phyloP scores from a whole-genome alignment of 2,888 invertebrate genomes.

The Plagiodera versicolora region DNA sequence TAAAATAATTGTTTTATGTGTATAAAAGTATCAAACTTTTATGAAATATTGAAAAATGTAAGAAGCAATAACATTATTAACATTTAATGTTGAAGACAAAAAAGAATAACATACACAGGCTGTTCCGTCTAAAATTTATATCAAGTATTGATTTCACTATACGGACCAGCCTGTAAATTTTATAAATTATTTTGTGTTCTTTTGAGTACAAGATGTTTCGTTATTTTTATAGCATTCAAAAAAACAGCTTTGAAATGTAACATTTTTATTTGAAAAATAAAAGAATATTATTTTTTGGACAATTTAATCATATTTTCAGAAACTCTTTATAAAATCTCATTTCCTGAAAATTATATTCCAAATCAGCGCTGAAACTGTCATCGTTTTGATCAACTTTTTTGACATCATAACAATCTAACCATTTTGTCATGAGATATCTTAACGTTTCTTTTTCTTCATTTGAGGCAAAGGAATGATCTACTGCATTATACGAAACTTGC shows the following conservation, averaged over 20 bases:
- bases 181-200: constrained; percentile 13
- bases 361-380: neutral
- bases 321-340: neutral
- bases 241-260: constrained; percentile 23
- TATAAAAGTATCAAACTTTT: neutral
- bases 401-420: neutral
- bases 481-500: constrained; percentile 59
- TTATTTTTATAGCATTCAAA: constrained; percentile 24
- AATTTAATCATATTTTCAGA: neutral
- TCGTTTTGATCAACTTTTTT: neutral
- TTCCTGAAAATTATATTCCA: neutral
- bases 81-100: neutral
- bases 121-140: constrained; percentile 7
- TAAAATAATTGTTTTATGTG: neutral
- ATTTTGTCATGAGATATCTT: neutral
- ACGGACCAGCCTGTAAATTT: too few relatives aligned
- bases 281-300: constrained; percentile 14
- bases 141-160: too few relatives aligned
- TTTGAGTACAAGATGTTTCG: constrained; percentile 13
- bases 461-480: constrained; percentile 64
- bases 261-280: constrained; percentile 23
- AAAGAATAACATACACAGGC: too few relatives aligned
- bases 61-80: constrained; percentile 9
- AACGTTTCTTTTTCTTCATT: constrained; percentile 55
- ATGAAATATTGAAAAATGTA: constrained; percentile 5